These are phyloP conservation scores for Entomyzon cyanotis DNA, from an alignment of 2,113 vertebrate genomes.

Conservation along the genomic window DNA sequence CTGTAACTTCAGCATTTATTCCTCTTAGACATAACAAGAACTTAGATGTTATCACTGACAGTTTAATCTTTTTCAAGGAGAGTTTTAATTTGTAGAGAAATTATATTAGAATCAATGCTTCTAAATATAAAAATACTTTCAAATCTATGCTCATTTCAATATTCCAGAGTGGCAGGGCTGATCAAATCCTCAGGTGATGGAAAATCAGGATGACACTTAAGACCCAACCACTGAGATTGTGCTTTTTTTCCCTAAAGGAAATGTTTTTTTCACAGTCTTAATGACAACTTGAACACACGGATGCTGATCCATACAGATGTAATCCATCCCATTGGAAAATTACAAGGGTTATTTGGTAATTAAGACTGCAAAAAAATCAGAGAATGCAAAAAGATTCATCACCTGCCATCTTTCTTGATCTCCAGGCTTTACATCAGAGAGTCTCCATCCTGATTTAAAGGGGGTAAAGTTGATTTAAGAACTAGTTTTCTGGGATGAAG, in stretches of 20 bases:
- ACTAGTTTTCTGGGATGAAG: neutral
- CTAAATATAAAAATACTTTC: slow-evolving; percentile 57
- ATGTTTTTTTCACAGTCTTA: neutral
- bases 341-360: neutral
- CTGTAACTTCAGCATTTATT: slow-evolving; percentile 62
- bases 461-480: neutral
- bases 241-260: neutral
- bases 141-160: slow-evolving; percentile 44
- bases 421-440: neutral
- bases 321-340: neutral
- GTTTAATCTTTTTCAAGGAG: slow-evolving; percentile 61
- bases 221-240: neutral
- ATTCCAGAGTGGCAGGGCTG: neutral
- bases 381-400: neutral
- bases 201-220: slow-evolving; percentile 16
- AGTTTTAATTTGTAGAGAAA: slow-evolving; percentile 63
- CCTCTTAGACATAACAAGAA: slow-evolving; percentile 62
- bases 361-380: neutral
- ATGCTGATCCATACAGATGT: neutral
- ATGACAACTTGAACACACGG: fast-evolving
- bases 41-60: slow-evolving; percentile 58
- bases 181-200: slow-evolving; percentile 31
- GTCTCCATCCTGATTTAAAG: neutral
- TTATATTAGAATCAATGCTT: slow-evolving; percentile 44
- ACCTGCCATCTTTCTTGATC: neutral